A percentile compares a stretch with the other conserved stretches of the same genome.
Evolutionary conservation across 1,140 invertebrate genomes (phyloP).

Genomic region (Leptonema lineaticorne): DNA sequence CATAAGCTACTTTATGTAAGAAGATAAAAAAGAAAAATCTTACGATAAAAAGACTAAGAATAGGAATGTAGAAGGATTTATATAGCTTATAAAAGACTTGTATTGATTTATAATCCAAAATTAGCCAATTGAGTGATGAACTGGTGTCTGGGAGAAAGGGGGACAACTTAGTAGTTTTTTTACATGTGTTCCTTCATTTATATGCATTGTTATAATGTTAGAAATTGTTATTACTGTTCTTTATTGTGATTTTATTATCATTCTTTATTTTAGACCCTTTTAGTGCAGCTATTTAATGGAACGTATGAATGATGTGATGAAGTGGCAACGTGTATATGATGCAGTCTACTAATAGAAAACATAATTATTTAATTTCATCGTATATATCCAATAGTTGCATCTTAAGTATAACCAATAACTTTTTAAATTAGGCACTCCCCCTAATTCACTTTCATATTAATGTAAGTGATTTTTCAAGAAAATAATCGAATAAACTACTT

Average conservation of each 20-base stretch:
- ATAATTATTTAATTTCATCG: too few relatives aligned
- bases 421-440: too few relatives aligned
- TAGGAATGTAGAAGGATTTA: not conserved
- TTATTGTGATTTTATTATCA: not conserved
- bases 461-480: too few relatives aligned
- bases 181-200: not conserved
- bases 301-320: too few relatives aligned
- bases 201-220: not conserved
- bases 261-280: not conserved
- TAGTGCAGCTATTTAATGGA: not conserved
- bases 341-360: not conserved
- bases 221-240: not conserved
- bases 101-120: not conserved
- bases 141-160: slow-evolving; percentile 13
- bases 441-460: too few relatives aligned
- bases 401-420: too few relatives aligned
- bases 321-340: not conserved
- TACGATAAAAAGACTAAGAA: slow-evolving; percentile 1
- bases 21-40: too few relatives aligned
- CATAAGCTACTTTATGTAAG: not conserved
- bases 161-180: too few relatives aligned
- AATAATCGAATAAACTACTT: too few relatives aligned
- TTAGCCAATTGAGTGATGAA: slow-evolving; percentile 8
- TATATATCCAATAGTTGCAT: too few relatives aligned
- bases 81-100: not conserved